These are phyloP conservation scores for Propithecus deckenii DNA, from an alignment of 2,797 vertebrate species.

Conservation along the genomic window DNA sequence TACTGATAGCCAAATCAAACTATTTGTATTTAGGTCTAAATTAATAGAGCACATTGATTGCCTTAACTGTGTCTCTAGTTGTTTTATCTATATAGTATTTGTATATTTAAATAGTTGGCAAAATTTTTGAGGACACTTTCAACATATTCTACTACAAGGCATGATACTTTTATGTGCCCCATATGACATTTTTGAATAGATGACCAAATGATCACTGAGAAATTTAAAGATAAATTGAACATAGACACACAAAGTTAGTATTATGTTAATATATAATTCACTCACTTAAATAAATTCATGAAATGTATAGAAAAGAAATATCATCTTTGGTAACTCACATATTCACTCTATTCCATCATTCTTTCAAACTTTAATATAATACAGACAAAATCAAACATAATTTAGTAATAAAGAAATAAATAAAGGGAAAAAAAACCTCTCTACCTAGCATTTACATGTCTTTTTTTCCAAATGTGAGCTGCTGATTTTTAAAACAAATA, in stretches of 20 bases:
- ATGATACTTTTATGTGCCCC: background rate
- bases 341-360: background rate
- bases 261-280: background rate
- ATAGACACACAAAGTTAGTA: background rate
- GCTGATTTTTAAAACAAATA: background rate
- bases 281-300: background rate
- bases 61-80: background rate
- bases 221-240: background rate
- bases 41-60: background rate
- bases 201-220: background rate
- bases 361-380: conserved; percentile 6
- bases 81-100: background rate
- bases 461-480: background rate
- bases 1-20: background rate
- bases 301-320: background rate
- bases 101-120: background rate
- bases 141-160: background rate
- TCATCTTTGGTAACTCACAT: background rate
- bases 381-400: background rate
- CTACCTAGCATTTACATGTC: background rate
- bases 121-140: background rate
- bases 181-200: background rate
- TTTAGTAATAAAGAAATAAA: background rate
- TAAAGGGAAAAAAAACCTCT: background rate
- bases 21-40: background rate